Evolutionary conservation across 2,888 invertebrate species (phyloP).

Genomic region (Prenolepis imparis): DNA sequence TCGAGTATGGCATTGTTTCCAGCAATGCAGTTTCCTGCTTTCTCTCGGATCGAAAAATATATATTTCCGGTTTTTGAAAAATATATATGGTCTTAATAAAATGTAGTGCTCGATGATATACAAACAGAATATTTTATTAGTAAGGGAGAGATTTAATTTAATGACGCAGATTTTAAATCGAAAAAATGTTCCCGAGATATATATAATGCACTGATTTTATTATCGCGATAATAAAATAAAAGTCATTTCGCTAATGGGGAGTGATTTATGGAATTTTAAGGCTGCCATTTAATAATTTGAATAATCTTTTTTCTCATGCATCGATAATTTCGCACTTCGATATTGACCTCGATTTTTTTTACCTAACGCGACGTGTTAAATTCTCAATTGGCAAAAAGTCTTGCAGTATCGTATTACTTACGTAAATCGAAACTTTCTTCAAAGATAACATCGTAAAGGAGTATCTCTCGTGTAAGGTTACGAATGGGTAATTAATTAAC

Average conservation of each 20-base stretch:
- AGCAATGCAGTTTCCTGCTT: constrained; percentile 4
- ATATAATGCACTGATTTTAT: not conserved
- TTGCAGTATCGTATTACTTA: not conserved
- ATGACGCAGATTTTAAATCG: not conserved
- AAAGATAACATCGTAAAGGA: not conserved
- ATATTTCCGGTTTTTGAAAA: not conserved
- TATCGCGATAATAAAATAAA: not conserved
- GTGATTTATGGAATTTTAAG: constrained; percentile 18
- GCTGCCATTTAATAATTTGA: constrained; percentile 3
- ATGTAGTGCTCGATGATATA: not conserved
- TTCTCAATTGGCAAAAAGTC: not conserved
- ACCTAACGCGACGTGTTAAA: not conserved
- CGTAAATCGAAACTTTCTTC: not conserved
- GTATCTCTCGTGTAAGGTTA: not conserved
- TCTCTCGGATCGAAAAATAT: not conserved
- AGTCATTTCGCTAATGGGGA: not conserved
- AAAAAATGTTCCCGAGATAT: not conserved
- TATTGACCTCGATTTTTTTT: constrained; percentile 3
- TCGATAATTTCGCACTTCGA: constrained; percentile 1
- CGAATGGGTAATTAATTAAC: not conserved
- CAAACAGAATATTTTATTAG: not conserved
- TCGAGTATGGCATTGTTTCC: constrained; percentile 20
- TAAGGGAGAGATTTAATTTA: not conserved
- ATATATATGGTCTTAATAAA: constrained; percentile 24
- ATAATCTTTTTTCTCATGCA: constrained; percentile 10